A percentile compares a stretch with the other conserved stretches of the same genome.
Evolutionary conservation across 2,113 vertebrate genomes (phyloP).

Genomic region (Struthio camelus): DNA sequence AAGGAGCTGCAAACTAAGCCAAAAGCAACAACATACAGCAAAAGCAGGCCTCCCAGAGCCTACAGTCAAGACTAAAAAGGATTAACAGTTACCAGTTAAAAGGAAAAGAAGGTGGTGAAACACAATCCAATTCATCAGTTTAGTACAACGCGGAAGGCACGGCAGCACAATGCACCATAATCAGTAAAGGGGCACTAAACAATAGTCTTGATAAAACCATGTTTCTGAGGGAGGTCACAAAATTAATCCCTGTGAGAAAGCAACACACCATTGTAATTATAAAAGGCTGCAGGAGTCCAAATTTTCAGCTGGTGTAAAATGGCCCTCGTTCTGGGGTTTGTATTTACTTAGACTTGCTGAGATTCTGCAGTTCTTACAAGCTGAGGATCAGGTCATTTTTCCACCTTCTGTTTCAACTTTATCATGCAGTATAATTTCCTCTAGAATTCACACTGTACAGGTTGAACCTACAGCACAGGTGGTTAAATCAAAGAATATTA

Average conservation of each 20-base stretch:
- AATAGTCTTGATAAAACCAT: not conserved
- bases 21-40: not conserved
- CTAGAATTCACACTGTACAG: not conserved
- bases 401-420: not conserved
- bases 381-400: not conserved
- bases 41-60: not conserved
- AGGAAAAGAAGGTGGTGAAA: not conserved
- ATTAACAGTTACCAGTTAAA: not conserved
- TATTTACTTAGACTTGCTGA: not conserved
- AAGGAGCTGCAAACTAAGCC: conserved; percentile 8
- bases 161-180: not conserved
- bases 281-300: not conserved
- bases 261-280: not conserved
- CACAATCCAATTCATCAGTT: not conserved
- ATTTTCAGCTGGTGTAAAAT: not conserved
- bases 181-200: not conserved
- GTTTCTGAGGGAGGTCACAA: not conserved
- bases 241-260: not conserved
- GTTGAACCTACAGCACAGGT: not conserved
- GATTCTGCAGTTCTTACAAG: not conserved
- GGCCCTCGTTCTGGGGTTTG: not conserved
- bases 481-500: not conserved
- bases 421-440: not conserved
- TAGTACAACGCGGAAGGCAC: not conserved
- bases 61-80: not conserved